These are phyloP conservation scores for Ictalurus furcatus DNA, from an alignment of 2,113 vertebrate species.

Conservation along the genomic window DNA sequence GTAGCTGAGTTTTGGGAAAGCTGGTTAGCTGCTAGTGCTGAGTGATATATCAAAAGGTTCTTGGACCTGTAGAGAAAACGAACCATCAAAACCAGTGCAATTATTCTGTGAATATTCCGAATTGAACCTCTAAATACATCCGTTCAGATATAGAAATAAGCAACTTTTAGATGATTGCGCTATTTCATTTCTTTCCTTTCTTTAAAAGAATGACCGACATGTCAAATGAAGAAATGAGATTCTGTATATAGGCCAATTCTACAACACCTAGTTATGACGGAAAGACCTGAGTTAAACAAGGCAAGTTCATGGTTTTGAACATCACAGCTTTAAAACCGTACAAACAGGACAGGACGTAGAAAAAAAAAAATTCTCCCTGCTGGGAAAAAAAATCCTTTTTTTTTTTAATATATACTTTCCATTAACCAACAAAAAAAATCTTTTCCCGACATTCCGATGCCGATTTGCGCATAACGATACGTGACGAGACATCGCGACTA, in stretches of 20 bases:
- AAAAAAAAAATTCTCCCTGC: not conserved
- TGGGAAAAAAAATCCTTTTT: not conserved
- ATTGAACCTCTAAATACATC: not conserved
- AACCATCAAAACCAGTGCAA: not conserved
- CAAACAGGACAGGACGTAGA: not conserved
- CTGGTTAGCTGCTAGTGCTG: conserved; percentile 5
- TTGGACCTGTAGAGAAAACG: too few species aligned
- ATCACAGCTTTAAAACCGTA: not conserved
- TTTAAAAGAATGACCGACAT: not conserved
- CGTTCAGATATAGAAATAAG: not conserved
- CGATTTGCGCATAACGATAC: not conserved
- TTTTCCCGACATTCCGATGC: not conserved
- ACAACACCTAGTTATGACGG: not conserved
- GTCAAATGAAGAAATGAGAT: not conserved
- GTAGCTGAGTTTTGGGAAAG: not conserved
- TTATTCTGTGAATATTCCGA: not conserved
- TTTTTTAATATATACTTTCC: not conserved
- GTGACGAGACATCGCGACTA: not conserved
- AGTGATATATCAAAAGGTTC: not conserved
- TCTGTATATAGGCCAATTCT: not conserved
- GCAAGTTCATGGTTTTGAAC: not conserved
- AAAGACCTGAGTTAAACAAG: not conserved
- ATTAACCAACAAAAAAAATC: not conserved
- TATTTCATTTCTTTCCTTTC: not conserved
- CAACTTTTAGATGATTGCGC: not conserved